phyloP scores from a whole-genome alignment of 2,797 vertebrate species.

The Myotis pilosus region DNA sequence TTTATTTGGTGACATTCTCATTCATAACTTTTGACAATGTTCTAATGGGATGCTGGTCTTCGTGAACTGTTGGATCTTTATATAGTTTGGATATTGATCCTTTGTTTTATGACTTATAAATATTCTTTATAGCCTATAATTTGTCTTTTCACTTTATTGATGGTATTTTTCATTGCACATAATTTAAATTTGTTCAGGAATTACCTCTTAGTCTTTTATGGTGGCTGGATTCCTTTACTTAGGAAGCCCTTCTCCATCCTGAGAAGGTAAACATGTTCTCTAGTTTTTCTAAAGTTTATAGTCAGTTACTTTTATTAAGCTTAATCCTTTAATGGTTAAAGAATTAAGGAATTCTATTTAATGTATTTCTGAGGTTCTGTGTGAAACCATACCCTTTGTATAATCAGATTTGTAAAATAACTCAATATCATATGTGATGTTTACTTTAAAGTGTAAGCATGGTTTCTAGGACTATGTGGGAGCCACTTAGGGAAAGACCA shows the following conservation, averaged over 20 bases:
- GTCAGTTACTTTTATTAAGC: neutral
- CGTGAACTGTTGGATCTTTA: neutral
- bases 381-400: neutral
- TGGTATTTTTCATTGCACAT: neutral
- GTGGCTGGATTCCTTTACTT: neutral
- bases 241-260: neutral
- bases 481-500: neutral
- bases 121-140: neutral
- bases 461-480: neutral
- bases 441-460: neutral
- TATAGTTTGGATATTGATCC: neutral
- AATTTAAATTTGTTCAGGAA: neutral
- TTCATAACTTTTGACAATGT: neutral
- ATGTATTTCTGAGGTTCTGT: neutral
- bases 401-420: neutral
- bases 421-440: conserved; percentile 14
- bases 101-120: neutral
- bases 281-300: neutral
- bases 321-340: neutral
- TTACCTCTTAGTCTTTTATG: neutral
- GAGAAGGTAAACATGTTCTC: neutral
- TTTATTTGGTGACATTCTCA: neutral
- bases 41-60: neutral
- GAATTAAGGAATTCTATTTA: neutral
- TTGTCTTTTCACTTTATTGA: conserved; percentile 19